Evolutionary conservation across 23 tunicate species (phyloP), one percentile per base, ranked within the genome.

Genomic region (Clavelina lepadiformis): DNA sequence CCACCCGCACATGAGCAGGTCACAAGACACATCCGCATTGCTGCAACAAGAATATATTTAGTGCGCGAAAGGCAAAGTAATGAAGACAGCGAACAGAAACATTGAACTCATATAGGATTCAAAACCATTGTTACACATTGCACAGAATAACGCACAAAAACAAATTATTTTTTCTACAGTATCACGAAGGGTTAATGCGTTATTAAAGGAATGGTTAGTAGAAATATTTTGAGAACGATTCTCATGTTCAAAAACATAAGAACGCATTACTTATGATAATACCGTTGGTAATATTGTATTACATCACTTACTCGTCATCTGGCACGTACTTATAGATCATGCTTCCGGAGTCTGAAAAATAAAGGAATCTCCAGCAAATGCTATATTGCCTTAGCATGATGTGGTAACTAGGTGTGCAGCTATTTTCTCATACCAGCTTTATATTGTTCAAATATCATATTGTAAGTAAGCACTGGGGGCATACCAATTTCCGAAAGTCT

Each of bases 1-100:
- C 98, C 98, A 93, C 0, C 84, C 98, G 36, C 88, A 78, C 75
- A 93, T 67, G 3, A 85, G 65, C 37, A 93, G 53, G 2, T 74
- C 87, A 64, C 83, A 74, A 1, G 44, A 46, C 29, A 82, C 86
- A 3, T 37, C 61, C 11, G 75, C 82, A 3, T 69, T 33, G 0
- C 71, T 71, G 51, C 32, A 2, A 33, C 28, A 53, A 24, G n/a
- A 41, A 41, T 15, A 41, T 24, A 61, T 61, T 28, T 11, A 61
- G 29, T 61, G 22, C 22, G 15, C 15, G 8, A 55, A 7, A 55
- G 49, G 11, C 11, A 44, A 44, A 15, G 49, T 44, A 44, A 44
- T 44, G 49, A 11, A 11, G 49, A 11, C 15, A 44, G 15, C 15
- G 11, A 11, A 44, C 15, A 44, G 11, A 44, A 11, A 44, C 49